Percentiles rank a stretch among this genome's conserved stretches.
Evolutionary conservation across 2,113 vertebrate species (phyloP).

Genomic region (Siphamia tubifer): DNA sequence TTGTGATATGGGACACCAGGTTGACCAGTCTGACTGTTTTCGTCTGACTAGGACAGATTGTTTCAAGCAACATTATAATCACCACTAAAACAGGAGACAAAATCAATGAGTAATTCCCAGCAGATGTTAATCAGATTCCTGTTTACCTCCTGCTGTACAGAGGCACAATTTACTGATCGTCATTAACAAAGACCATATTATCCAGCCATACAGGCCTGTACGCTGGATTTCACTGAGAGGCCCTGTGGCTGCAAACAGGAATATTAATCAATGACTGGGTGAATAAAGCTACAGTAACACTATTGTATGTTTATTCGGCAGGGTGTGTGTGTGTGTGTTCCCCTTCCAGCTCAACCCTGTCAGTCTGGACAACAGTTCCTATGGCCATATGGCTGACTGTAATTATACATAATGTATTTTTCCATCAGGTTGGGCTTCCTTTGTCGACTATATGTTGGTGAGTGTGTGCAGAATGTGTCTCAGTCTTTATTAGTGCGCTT

Average conservation of each 20-base stretch:
- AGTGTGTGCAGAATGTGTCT: neutral
- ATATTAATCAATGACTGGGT: constrained; percentile 63
- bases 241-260: constrained; percentile 44
- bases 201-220: constrained; percentile 38
- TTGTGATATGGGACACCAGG: constrained; percentile 4
- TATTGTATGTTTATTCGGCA: constrained; percentile 47
- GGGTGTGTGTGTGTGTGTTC: constrained; percentile 20
- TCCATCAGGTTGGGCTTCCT: constrained; percentile 34
- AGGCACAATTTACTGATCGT: constrained; percentile 45
- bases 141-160: constrained; percentile 54
- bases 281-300: constrained; percentile 31
- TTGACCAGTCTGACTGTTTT: constrained; percentile 9
- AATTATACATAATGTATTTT: constrained; percentile 58
- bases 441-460: constrained; percentile 17
- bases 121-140: constrained; percentile 64
- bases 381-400: constrained; percentile 66
- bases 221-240: constrained; percentile 43
- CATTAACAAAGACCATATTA: constrained; percentile 58
- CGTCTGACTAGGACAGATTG: constrained; percentile 8
- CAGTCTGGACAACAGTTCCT: constrained; percentile 52
- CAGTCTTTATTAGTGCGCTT: neutral
- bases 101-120: constrained; percentile 65
- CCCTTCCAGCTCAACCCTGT: constrained; percentile 45
- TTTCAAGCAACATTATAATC: constrained; percentile 57
- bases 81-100: constrained; percentile 47